Evolutionary conservation across 2,797 vertebrate species (phyloP).

Genomic region (Dipus sagitta): DNA sequence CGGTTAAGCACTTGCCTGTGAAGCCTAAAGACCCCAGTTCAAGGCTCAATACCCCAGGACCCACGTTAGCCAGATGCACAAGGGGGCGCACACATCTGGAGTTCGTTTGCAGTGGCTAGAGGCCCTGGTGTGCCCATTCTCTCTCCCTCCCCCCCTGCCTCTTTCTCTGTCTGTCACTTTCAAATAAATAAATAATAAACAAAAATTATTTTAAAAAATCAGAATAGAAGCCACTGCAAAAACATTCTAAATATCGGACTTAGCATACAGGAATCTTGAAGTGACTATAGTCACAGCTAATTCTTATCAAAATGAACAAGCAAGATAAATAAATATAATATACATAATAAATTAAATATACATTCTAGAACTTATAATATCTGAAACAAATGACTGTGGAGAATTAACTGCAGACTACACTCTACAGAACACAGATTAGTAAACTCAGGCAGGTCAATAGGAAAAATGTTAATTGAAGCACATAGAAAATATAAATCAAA

Average conservation of each 20-base stretch:
- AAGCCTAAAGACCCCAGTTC: no score
- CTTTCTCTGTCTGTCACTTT: no score
- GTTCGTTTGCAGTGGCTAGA: no score
- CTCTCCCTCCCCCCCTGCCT: no score
- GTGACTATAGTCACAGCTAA: not conserved
- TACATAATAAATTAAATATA: not conserved
- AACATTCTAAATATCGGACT: not conserved
- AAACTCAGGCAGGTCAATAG: not conserved
- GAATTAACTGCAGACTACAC: not conserved
- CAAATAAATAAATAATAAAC: no score
- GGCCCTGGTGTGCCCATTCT: no score
- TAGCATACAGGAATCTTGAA: not conserved
- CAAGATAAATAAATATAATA: not conserved
- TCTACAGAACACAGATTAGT: not conserved
- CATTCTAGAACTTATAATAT: slow-evolving; percentile 2
- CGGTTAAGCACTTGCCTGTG: no score
- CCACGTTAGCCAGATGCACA: no score
- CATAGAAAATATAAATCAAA: not conserved
- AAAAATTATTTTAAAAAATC: no score
- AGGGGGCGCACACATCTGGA: no score
- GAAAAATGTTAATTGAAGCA: not conserved
- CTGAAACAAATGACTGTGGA: not conserved
- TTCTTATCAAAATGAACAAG: not conserved
- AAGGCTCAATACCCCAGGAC: no score
- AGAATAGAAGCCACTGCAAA: not conserved